Evolutionary conservation across 2,888 invertebrate genomes (phyloP).

Genomic region (Rotaria socialis): DNA sequence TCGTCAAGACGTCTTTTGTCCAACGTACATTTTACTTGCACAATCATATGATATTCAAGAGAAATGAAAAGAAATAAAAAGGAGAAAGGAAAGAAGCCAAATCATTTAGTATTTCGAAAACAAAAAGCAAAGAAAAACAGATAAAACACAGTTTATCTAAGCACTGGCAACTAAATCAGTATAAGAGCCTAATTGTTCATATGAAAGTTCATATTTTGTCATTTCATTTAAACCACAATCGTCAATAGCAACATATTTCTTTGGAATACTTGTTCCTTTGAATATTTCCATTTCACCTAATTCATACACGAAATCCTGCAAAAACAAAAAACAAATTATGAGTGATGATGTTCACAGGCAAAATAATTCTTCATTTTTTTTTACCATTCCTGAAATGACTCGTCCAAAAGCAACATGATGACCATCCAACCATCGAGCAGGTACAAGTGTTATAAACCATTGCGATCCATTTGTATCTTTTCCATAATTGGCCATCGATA

Average conservation of each 20-base stretch:
- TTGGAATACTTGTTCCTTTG: constrained; percentile 51
- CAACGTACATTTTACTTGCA: neutral
- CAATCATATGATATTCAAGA: neutral
- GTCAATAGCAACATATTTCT: constrained; percentile 52
- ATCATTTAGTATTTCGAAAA: no score
- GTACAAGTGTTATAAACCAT: constrained; percentile 54
- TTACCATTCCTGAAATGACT: constrained; percentile 54
- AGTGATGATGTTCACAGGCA: neutral
- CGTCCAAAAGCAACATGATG: constrained; percentile 60
- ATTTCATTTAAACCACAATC: constrained; percentile 53
- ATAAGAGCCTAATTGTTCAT: constrained; percentile 50
- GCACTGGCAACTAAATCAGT: constrained; percentile 48
- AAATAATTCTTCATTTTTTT: no score
- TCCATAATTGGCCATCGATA: constrained; percentile 60
- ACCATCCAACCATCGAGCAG: constrained; percentile 57
- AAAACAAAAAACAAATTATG: neutral
- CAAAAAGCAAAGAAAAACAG: no score
- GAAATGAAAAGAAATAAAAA: no score
- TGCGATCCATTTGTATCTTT: constrained; percentile 57
- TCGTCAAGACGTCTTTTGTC: neutral
- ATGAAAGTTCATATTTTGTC: constrained; percentile 53
- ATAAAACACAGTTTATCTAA: no score
- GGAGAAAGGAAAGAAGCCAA: no score
- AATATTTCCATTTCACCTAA: constrained; percentile 53
- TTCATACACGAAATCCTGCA: constrained; percentile 48